Evolutionary conservation across 2,797 vertebrate species (phyloP).

Genomic region (Crocidura indochinensis): DNA sequence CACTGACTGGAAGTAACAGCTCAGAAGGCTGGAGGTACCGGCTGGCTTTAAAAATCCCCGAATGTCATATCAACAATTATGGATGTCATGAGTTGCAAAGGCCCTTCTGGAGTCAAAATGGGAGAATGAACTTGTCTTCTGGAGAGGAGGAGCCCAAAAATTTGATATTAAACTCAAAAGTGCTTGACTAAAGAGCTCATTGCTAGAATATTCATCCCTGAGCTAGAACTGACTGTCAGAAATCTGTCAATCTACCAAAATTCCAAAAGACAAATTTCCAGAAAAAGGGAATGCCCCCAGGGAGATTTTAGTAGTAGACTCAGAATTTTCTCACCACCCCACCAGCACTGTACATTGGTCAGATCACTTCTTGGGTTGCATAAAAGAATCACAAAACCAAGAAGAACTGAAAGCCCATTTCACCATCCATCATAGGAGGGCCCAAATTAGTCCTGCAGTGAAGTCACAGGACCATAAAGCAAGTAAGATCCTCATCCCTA

Average conservation of each 20-base stretch:
- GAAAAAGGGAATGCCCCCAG: too few relatives aligned
- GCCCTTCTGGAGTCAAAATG: neutral
- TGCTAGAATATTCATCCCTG: neutral
- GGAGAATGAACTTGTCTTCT: too few relatives aligned
- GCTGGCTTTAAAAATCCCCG: neutral
- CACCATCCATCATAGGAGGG: too few relatives aligned
- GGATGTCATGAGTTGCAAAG: neutral
- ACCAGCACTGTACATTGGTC: too few relatives aligned
- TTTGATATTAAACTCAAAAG: rapidly evolving
- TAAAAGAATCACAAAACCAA: too few relatives aligned
- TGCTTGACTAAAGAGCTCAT: neutral
- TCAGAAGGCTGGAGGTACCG: neutral
- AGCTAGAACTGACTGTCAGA: neutral
- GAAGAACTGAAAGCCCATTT: too few relatives aligned
- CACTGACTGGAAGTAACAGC: neutral
- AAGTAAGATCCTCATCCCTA: neutral
- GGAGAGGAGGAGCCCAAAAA: neutral
- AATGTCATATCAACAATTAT: too few relatives aligned
- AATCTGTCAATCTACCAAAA: too few relatives aligned
- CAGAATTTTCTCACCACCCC: too few relatives aligned
- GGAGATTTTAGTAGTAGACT: too few relatives aligned
- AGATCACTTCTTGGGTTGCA: too few relatives aligned
- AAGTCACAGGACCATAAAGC: neutral
- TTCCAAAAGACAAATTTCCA: too few relatives aligned
- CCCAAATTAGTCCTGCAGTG: neutral